Evolutionary conservation across 2,113 vertebrate genomes (phyloP), one percentile per base, ranked within the genome.

Genomic region (Psittacula cyanocephala): DNA sequence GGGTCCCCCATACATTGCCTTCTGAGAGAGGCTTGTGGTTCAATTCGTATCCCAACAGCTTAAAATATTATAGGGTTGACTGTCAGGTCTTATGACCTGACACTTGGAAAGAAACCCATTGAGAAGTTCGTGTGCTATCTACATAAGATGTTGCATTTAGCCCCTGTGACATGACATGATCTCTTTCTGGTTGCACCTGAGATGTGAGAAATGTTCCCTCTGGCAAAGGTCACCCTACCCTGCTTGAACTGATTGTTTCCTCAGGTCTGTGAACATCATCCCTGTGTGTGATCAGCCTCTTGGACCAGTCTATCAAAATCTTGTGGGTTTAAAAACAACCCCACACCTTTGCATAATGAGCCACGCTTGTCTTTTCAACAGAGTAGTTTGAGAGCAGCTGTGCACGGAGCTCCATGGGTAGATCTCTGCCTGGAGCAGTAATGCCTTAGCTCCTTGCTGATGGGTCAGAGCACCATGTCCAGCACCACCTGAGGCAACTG

Each of bases 241-340:
- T 44, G 24, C 31, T 50, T 29, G 16, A 70, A 50, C 19, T 24
- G 46, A 17, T 80, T 13, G 6, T 67, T 67, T 78, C 53, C 62
- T 80, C 17, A 12, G 33, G 52, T 84, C 74, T 50, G 25, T 2
- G 18, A 63, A 41, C 31, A 14, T 72, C 7, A 1, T 71, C 7
- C 1, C 52, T 49, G 46, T 1, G 0, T 43, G 27, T 37, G 39
- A 67, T 47, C 1, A 2, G 24, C 31, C 52, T 62, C 67, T 63
- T 68, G 19, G 27, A 19, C 41, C 27, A 33, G 18, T 25, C 60
- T 33, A 10, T 49, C n/a, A 24, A 28, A 29, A 43, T 28, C 7
- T 7, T 18, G 7, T 12, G 47, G 35, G 18, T 79, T 84, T 55
- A 23, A 68, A 67, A 71, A 14, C 79, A 47, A 12, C 0, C 10